These are phyloP conservation scores for Bellardia bayeri DNA, from an alignment of 2,888 invertebrate genomes.

Conservation along the genomic window DNA sequence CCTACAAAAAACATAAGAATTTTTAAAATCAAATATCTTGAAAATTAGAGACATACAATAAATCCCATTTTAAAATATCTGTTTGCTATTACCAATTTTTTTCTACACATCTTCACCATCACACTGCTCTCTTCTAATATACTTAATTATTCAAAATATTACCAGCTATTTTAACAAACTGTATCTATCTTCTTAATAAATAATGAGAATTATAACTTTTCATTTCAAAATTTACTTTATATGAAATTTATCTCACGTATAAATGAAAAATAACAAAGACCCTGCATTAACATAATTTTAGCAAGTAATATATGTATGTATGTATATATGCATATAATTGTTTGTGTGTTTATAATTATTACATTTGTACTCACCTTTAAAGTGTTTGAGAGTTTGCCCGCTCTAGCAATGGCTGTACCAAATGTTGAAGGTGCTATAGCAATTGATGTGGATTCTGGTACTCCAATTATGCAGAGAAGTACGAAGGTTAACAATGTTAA, in stretches of 20 bases:
- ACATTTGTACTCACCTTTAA: conserved; percentile 81
- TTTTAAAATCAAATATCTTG: too few relatives aligned
- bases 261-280: background rate
- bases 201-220: background rate
- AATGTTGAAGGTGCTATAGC: conserved; percentile 84
- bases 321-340: background rate
- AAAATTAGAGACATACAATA: too few relatives aligned
- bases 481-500: conserved; percentile 60
- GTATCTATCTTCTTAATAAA: background rate
- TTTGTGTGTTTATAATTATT: background rate
- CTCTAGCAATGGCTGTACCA: conserved; percentile 83
- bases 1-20: too few relatives aligned
- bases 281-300: too few relatives aligned
- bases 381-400: conserved; percentile 83
- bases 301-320: background rate
- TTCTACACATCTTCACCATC: too few relatives aligned
- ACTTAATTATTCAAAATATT: too few relatives aligned
- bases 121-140: too few relatives aligned
- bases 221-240: background rate
- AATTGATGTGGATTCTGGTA: conserved; percentile 77
- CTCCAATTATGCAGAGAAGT: conserved; percentile 47
- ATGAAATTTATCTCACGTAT: background rate
- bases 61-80: too few relatives aligned
- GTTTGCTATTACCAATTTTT: too few relatives aligned
- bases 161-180: too few relatives aligned